These are phyloP conservation scores for Dicyrtoma fusca DNA, from an alignment of 2,888 invertebrate species.

Conservation along the genomic window DNA sequence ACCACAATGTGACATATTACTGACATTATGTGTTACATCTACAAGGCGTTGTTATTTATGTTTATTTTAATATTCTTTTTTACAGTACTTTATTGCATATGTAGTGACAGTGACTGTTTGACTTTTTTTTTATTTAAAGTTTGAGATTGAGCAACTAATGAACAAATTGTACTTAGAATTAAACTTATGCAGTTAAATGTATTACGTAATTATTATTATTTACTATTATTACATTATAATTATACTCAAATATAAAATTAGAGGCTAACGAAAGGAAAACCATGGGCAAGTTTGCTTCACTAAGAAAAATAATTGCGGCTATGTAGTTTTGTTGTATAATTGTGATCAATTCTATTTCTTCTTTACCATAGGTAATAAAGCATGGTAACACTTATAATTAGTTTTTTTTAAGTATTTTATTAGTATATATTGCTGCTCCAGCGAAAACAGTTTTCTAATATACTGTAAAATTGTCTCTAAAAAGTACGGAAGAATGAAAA, in stretches of 20 bases:
- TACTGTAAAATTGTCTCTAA: no score
- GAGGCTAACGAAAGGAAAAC: slow-evolving; percentile 23
- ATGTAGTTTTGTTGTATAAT: slow-evolving; percentile 12
- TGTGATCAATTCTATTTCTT: slow-evolving; percentile 8
- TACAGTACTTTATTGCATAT: slow-evolving; percentile 19
- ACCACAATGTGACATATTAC: no score
- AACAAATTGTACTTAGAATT: slow-evolving; percentile 36
- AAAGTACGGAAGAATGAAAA: no score
- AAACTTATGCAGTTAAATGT: slow-evolving; percentile 5
- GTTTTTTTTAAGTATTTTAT: neutral
- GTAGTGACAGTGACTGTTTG: slow-evolving; percentile 34
- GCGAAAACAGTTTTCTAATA: no score
- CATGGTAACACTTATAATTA: slow-evolving; percentile 6
- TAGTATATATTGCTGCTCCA: no score
- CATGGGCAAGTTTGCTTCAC: slow-evolving; percentile 25
- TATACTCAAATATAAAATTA: slow-evolving; percentile 24
- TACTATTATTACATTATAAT: slow-evolving; percentile 7
- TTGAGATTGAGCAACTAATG: slow-evolving; percentile 46
- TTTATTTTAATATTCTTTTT: slow-evolving; percentile 14
- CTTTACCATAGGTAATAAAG: neutral
- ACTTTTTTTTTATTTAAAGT: slow-evolving; percentile 30
- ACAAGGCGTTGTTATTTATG: slow-evolving; percentile 6
- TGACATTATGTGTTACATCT: slow-evolving; percentile 14
- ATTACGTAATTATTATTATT: slow-evolving; percentile 4
- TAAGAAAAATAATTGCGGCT: slow-evolving; percentile 30